These are phyloP conservation scores for Ailurus styani DNA, from an alignment of 2,113 vertebrate genomes.

Conservation along the genomic window DNA sequence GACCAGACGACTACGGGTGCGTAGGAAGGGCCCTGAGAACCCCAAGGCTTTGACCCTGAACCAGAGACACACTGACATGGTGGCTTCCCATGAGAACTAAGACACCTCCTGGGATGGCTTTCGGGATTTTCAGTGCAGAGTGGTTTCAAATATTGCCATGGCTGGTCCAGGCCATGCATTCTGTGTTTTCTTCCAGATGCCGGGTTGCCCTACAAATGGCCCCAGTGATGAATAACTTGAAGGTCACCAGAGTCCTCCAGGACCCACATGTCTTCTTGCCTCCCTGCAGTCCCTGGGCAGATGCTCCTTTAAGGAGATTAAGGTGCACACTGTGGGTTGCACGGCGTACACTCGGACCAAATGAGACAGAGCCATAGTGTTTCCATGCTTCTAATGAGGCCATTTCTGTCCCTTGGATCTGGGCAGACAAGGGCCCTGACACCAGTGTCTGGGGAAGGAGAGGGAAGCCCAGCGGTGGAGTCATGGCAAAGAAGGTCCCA, in stretches of 20 bases:
- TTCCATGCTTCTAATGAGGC: not conserved
- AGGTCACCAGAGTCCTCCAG: not conserved
- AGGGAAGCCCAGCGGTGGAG: not conserved
- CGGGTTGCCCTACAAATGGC: not conserved
- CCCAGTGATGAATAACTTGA: not conserved
- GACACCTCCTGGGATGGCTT: not conserved
- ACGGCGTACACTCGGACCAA: rapidly evolving
- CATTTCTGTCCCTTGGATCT: not conserved
- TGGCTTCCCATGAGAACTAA: not conserved
- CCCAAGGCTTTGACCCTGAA: not conserved
- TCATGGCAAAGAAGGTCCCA: rapidly evolving
- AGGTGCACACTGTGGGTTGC: not conserved
- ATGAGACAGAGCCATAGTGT: not conserved
- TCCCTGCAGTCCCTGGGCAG: not conserved
- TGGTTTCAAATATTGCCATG: not conserved
- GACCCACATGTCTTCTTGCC: not conserved
- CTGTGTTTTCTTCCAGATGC: not conserved
- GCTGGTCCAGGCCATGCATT: not conserved
- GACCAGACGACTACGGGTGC: no score
- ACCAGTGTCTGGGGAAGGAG: rapidly evolving
- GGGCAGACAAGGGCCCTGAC: not conserved
- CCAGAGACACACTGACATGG: not conserved
- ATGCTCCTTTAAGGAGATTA: not conserved
- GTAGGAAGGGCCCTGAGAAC: not conserved
- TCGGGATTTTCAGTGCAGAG: not conserved